Conservation (phyloP, 2,797 vertebrate genomes). For the Psittacula derbiana region DNA sequence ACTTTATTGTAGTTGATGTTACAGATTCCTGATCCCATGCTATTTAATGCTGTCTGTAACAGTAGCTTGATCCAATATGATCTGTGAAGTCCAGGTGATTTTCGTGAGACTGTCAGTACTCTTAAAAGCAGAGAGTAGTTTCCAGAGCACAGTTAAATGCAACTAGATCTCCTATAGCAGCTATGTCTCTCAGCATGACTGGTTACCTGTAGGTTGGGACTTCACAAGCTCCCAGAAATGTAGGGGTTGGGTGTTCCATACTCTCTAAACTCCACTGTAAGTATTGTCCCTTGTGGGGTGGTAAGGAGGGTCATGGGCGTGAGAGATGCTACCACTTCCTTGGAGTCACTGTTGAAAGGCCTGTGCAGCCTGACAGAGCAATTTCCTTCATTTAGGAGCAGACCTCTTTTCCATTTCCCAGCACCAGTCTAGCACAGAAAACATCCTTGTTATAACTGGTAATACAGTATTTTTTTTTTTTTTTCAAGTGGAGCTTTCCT, state of each 20-base stretch:
- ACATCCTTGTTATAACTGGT: neutral
- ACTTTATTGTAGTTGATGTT: neutral
- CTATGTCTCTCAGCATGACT: neutral
- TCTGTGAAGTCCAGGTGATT: neutral
- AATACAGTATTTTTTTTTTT: neutral
- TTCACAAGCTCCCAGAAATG: neutral
- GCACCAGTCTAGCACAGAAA: neutral
- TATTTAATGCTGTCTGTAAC: neutral
- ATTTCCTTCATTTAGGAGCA: neutral
- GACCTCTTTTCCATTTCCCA: neutral
- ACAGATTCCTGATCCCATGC: neutral
- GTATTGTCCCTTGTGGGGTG: neutral
- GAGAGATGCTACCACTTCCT: neutral
- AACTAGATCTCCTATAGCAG: neutral
- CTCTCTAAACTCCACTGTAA: neutral
- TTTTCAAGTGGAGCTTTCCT: neutral
- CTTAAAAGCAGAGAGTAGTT: neutral
- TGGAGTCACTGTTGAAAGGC: neutral
- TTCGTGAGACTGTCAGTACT: rapidly evolving
- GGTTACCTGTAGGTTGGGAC: neutral
- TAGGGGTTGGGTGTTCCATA: neutral
- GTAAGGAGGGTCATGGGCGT: neutral
- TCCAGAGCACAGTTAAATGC: neutral
- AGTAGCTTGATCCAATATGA: neutral
- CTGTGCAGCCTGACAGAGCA: neutral